Evolutionary conservation across 2,888 invertebrate species (phyloP).

Genomic region (Nymphalis urticae): DNA sequence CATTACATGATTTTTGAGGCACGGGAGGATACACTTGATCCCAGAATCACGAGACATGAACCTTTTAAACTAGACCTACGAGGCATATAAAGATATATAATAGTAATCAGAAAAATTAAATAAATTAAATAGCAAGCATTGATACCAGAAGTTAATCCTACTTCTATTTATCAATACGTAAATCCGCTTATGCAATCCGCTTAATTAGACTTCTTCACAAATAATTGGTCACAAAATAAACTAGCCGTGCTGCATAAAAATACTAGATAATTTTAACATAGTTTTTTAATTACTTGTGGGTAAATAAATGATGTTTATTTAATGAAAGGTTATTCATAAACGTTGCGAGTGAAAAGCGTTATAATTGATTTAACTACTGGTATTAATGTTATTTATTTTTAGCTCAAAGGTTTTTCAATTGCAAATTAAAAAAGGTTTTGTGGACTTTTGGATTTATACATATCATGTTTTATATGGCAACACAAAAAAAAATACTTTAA

Average conservation of each 20-base stretch:
- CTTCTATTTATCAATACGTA: slow-evolving; percentile 12
- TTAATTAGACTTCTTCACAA: slow-evolving; percentile 12
- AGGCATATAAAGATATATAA: too few species aligned
- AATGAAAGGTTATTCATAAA: slow-evolving; percentile 5
- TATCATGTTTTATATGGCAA: not conserved
- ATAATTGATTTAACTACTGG: slow-evolving; percentile 1
- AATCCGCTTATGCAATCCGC: slow-evolving; percentile 9
- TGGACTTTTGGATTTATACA: not conserved
- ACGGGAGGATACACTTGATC: too few species aligned
- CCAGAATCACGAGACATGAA: too few species aligned
- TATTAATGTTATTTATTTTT: not conserved
- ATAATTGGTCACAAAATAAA: slow-evolving; percentile 8
- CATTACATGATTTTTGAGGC: too few species aligned
- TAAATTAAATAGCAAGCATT: too few species aligned
- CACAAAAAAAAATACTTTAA: not conserved
- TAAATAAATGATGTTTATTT: slow-evolving; percentile 12
- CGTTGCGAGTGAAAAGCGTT: not conserved
- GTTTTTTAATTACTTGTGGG: slow-evolving; percentile 18
- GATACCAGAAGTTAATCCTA: too few species aligned
- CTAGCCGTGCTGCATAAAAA: slow-evolving; percentile 9
- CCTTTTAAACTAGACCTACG: too few species aligned
- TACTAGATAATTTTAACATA: slow-evolving; percentile 15
- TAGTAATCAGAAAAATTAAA: too few species aligned
- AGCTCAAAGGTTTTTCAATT: too few species aligned
- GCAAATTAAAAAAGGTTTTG: too few species aligned